A percentile compares a stretch with the other conserved stretches of the same genome.
phyloP scores from a whole-genome alignment of 2,113 vertebrate genomes.

The Ceyx margarethae region DNA sequence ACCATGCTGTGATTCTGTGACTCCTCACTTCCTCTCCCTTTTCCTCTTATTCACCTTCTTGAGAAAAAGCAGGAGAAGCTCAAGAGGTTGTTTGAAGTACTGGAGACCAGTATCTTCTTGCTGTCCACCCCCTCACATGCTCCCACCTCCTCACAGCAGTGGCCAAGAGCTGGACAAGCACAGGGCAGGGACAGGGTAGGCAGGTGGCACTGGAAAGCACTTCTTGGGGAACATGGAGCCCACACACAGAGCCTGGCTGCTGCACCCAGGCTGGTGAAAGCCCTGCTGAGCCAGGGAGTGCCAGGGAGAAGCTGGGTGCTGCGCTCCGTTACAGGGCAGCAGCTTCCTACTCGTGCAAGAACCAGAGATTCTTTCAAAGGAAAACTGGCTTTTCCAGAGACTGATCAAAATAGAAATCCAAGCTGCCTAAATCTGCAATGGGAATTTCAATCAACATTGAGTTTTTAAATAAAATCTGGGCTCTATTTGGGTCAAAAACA shows the following conservation, averaged over 20 bases:
- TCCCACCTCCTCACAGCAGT: neutral
- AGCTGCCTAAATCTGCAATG: constrained; percentile 76
- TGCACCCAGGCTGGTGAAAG: neutral
- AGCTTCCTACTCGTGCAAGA: constrained; percentile 65
- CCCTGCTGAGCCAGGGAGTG: neutral
- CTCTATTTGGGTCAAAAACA: constrained; percentile 65
- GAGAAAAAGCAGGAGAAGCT: neutral
- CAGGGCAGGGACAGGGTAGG: neutral
- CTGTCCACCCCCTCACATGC: neutral
- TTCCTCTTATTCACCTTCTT: neutral
- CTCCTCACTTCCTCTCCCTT: neutral
- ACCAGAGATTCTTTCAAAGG: constrained; percentile 69
- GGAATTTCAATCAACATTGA: constrained; percentile 74
- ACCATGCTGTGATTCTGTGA: too few relatives aligned
- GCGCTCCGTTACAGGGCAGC: constrained; percentile 69
- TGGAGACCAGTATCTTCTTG: neutral
- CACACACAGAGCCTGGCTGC: accelerated
- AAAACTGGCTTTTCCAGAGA: constrained; percentile 76
- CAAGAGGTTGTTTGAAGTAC: neutral
- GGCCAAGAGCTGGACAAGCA: neutral
- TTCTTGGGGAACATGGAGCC: neutral
- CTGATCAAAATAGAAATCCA: constrained; percentile 75
- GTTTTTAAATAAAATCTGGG: constrained; percentile 75
- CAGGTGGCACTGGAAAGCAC: neutral
- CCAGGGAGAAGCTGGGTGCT: constrained; percentile 14